phyloP scores from a whole-genome alignment of 1,140 invertebrate species.

The Rhagoletis zephyria region DNA sequence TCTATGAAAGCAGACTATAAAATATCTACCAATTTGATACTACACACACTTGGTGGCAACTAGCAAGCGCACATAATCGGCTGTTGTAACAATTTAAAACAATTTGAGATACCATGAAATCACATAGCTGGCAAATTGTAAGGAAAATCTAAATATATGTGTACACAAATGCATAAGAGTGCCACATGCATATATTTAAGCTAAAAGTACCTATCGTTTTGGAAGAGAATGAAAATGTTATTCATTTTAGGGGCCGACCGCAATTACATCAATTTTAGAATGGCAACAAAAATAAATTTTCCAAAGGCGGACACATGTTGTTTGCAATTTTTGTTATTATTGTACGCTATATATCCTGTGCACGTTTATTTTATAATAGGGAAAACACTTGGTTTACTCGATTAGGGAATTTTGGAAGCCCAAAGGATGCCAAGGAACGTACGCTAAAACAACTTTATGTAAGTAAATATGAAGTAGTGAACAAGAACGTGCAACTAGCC shows the following conservation, averaged over 20 bases:
- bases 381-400: not conserved
- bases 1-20: not conserved
- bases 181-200: too few relatives aligned
- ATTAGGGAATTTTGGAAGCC: not conserved
- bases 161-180: not conserved
- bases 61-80: not conserved
- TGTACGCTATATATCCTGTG: not conserved
- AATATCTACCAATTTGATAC: not conserved
- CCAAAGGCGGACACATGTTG: slow-evolving; percentile 44
- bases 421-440: not conserved
- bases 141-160: not conserved
- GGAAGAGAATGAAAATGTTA: slow-evolving; percentile 43
- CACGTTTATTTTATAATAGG: not conserved
- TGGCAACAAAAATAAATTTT: slow-evolving; percentile 46
- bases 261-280: slow-evolving; percentile 50
- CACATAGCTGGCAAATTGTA: not conserved
- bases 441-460: not conserved
- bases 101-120: slow-evolving; percentile 29
- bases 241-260: slow-evolving; percentile 44
- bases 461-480: not conserved
- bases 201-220: not conserved
- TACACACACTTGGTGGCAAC: not conserved
- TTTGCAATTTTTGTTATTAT: not conserved
- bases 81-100: not conserved
- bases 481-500: slow-evolving; percentile 29